phyloP scores from a whole-genome alignment of 2,113 vertebrate species.

The Lophochroa leadbeateri region DNA sequence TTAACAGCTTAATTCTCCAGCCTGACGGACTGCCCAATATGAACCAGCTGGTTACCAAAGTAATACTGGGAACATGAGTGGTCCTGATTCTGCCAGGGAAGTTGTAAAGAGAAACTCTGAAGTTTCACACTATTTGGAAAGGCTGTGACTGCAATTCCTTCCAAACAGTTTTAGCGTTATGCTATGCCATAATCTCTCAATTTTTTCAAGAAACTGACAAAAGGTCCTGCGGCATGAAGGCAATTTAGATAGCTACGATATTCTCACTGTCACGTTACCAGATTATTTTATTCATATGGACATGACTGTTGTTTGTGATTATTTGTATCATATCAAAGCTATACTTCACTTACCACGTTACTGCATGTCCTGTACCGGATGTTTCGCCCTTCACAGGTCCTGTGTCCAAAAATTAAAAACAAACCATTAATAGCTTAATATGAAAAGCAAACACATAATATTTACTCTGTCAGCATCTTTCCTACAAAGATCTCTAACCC shows the following conservation, averaged over 20 bases:
- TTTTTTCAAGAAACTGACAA: background rate
- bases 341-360: slow-evolving; percentile 89
- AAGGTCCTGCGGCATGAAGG: background rate
- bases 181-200: background rate
- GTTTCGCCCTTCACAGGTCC: slow-evolving; percentile 94
- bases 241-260: background rate
- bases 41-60: background rate
- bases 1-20: background rate
- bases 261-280: background rate
- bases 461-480: background rate
- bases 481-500: too few relatives aligned
- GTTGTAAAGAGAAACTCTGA: background rate
- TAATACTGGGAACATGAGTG: background rate
- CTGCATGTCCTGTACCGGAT: slow-evolving; percentile 96
- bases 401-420: slow-evolving; percentile 69
- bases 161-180: background rate
- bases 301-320: fast-evolving
- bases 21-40: background rate
- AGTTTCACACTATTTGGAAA: background rate
- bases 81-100: background rate
- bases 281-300: background rate
- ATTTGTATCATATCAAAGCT: background rate
- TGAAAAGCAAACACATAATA: background rate
- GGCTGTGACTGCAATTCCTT: background rate
- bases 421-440: slow-evolving; percentile 15